phyloP scores from a whole-genome alignment of 1,140 invertebrate species.

The Drosophila fuyamai region DNA sequence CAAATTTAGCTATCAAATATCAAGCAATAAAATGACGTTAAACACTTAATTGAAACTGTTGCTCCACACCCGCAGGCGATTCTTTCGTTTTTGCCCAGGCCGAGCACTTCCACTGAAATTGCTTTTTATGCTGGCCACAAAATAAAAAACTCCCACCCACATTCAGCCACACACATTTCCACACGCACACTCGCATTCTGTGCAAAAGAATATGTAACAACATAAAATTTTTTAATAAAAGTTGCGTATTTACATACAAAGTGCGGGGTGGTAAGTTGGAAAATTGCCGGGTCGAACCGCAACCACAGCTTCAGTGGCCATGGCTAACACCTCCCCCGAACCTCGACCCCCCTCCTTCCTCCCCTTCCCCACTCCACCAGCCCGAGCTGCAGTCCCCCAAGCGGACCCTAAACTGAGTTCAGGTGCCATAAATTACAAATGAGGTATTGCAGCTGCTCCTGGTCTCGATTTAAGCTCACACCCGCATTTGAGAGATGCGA shows the following conservation, averaged over 20 bases:
- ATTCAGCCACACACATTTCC: neutral
- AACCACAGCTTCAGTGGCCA: constrained; percentile 52
- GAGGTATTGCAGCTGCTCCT: constrained; percentile 61
- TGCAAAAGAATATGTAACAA: constrained; percentile 52
- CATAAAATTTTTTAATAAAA: constrained; percentile 78
- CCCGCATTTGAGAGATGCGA: constrained; percentile 27
- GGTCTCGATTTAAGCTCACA: constrained; percentile 7
- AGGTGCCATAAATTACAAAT: constrained; percentile 77
- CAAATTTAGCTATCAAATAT: constrained; percentile 71
- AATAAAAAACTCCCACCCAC: constrained; percentile 40
- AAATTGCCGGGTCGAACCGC: constrained; percentile 58
- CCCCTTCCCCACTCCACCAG: no score
- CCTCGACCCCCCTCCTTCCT: neutral
- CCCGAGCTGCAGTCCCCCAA: constrained; percentile 35
- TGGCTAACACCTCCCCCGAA: constrained; percentile 12
- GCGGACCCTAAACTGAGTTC: constrained; percentile 64
- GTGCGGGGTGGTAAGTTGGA: constrained; percentile 42
- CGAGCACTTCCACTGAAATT: constrained; percentile 65
- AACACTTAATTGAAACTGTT: constrained; percentile 83
- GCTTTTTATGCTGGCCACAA: constrained; percentile 64
- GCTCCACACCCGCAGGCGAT: constrained; percentile 35
- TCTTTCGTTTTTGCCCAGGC: constrained; percentile 9
- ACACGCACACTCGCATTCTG: neutral
- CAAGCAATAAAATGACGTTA: constrained; percentile 75
- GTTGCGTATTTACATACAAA: constrained; percentile 78